phyloP scores from a whole-genome alignment of 2,113 vertebrate species.

The Malaclemys terrapin region DNA sequence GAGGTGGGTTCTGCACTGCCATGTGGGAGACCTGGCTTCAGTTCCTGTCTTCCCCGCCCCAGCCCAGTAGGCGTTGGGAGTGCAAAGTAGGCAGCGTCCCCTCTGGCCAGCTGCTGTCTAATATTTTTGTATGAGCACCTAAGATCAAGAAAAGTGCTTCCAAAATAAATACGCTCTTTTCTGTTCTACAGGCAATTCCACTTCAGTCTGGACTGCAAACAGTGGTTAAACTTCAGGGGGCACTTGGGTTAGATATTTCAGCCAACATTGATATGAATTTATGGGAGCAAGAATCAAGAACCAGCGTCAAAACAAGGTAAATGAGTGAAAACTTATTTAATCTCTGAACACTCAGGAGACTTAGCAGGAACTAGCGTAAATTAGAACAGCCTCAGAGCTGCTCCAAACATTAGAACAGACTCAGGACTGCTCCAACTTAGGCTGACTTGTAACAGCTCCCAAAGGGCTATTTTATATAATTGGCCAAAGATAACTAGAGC shows the following conservation, averaged over 20 bases:
- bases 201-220: constrained; percentile 77
- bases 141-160: background rate
- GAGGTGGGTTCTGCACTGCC: background rate
- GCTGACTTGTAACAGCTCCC: background rate
- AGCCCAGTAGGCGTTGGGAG: accelerated
- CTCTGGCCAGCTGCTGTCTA: background rate
- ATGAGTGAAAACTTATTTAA: accelerated
- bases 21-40: accelerated
- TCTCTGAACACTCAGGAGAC: background rate
- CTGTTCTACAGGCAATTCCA: constrained; percentile 65
- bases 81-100: background rate
- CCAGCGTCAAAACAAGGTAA: constrained; percentile 57
- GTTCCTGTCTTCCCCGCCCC: background rate
- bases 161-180: background rate
- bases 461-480: no score
- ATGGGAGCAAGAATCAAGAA: constrained; percentile 76
- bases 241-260: constrained; percentile 76
- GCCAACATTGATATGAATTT: constrained; percentile 62
- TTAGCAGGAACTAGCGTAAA: accelerated
- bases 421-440: background rate
- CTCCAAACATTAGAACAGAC: background rate
- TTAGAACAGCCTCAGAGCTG: background rate
- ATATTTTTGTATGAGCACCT: background rate
- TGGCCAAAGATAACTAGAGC: background rate
- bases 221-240: constrained; percentile 52